A percentile compares a stretch with the other conserved stretches of the same genome.
phyloP scores from a whole-genome alignment of 2,888 invertebrate genomes.

The Siphlonurus alternatus region DNA sequence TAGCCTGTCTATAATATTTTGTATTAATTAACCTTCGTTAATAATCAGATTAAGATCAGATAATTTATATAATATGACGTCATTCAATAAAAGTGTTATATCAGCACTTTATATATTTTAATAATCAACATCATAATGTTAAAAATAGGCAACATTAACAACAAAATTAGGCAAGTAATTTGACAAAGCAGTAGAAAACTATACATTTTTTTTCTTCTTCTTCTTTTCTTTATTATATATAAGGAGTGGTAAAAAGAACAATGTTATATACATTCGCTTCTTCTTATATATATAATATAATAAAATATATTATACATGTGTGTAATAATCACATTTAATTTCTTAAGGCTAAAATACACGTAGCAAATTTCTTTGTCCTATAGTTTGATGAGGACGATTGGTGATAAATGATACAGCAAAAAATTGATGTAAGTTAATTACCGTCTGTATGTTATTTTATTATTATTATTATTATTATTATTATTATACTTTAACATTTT shows the following conservation, averaged over 20 bases:
- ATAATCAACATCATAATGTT: no score
- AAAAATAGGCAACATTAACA: no score
- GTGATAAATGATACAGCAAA: background rate
- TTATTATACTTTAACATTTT: background rate
- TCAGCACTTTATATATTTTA: no score
- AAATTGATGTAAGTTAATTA: background rate
- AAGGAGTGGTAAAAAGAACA: background rate
- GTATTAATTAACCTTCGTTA: no score
- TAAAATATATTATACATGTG: no score
- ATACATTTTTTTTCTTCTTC: background rate
- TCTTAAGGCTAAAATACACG: background rate
- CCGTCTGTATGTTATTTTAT: background rate
- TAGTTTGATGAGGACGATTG: background rate
- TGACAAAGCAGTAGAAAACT: background rate
- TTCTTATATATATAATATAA: background rate
- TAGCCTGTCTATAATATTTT: no score
- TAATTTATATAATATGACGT: no score
- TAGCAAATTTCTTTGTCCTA: background rate
- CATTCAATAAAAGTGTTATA: no score
- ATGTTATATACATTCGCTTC: background rate
- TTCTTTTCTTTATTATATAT: background rate
- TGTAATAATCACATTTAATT: background rate
- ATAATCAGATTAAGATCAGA: no score
- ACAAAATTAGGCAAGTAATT: background rate
- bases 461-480: background rate